Evolutionary conservation across 2,888 invertebrate genomes (phyloP), one percentile per base, ranked within the genome.

Genomic region (Oxyteleia sp.): DNA sequence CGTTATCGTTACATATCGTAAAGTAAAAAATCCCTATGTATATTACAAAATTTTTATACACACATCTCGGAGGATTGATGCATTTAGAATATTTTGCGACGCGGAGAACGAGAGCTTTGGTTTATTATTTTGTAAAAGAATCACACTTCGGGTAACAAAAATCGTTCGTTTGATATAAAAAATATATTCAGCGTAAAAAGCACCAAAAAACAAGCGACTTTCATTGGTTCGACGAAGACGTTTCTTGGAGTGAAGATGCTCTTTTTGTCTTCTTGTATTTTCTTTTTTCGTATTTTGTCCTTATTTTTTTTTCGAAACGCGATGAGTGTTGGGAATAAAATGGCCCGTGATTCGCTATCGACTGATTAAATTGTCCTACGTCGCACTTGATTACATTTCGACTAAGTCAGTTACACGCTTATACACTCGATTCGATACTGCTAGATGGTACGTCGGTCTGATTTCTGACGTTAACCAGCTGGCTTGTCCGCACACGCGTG

Each of bases 261-360:
- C 13, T 26, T 59, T 18, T 38, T 29, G 4, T 47, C 18, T 47
- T 45, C 26, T 47, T 13, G n/a, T 10, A 15, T 15, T 53, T 38
- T 47, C 18, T 41, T n/a, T n/a, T n/a, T n/a, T n/a, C n/a, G n/a
- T n/a, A n/a, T n/a, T n/a, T n/a, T n/a, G n/a, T n/a, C n/a, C n/a
- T n/a, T n/a, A n/a, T n/a, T n/a, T n/a, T n/a, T n/a, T n/a, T n/a
- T 18, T 61, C 10, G 43, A 55, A 51, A 51, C 35, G 53, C 29
- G 23, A 35, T 69, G 84, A 87, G 82, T 84, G 86, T 68, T 84
- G 87, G 64, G 85, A 86, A 64, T 85, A 84, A 87, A 84, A 76
- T 84, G 78, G 64, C 80, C 55, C 74, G 61, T 64, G 66, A 76
- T 72, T 51, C 45, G 4, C 55, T 79, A 84, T 57, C 29, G 63